phyloP scores from a whole-genome alignment of 2,888 invertebrate species.

The Drosophila yooni region DNA sequence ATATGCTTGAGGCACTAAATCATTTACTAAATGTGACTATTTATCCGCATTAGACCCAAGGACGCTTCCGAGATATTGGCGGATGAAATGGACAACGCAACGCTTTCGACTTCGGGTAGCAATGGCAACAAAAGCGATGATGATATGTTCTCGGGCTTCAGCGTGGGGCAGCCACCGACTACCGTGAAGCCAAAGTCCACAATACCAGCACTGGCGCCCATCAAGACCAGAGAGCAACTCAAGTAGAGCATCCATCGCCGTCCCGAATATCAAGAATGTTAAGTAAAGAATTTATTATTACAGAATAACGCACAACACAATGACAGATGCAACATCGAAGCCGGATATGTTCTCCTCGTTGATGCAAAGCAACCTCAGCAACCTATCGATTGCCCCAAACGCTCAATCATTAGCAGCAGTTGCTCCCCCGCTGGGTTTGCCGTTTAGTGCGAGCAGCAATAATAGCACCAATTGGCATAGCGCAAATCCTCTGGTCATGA shows the following conservation, averaged over 20 bases:
- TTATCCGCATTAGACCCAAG: conserved; percentile 68
- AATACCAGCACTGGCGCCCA: conserved; percentile 33
- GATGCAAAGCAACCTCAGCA: conserved; percentile 75
- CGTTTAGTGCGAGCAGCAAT: conserved; percentile 30
- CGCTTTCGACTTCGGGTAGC: conserved; percentile 36
- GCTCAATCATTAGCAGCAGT: conserved; percentile 13
- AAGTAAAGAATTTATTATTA: conserved; percentile 32
- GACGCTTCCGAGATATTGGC: conserved; percentile 82
- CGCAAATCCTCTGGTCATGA: conserved; percentile 82
- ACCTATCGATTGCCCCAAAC: conserved; percentile 37
- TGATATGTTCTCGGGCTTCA: conserved; percentile 83
- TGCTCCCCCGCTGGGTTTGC: conserved; percentile 13
- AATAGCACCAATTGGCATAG: conserved; percentile 69
- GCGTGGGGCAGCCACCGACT: conserved; percentile 60
- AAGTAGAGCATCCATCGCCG: conserved; percentile 47
- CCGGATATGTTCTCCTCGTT: conserved; percentile 79
- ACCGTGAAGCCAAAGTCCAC: conserved; percentile 18
- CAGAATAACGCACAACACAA: conserved; percentile 76
- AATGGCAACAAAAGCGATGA: conserved; percentile 70
- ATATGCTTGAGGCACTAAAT: background rate
- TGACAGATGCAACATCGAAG: conserved; percentile 56
- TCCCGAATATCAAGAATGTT: background rate
- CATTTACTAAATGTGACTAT: background rate
- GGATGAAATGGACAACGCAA: conserved; percentile 68
- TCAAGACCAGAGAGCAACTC: conserved; percentile 75